phyloP scores from a whole-genome alignment of 2,888 invertebrate genomes.

The Margaritifera margaritifera region DNA sequence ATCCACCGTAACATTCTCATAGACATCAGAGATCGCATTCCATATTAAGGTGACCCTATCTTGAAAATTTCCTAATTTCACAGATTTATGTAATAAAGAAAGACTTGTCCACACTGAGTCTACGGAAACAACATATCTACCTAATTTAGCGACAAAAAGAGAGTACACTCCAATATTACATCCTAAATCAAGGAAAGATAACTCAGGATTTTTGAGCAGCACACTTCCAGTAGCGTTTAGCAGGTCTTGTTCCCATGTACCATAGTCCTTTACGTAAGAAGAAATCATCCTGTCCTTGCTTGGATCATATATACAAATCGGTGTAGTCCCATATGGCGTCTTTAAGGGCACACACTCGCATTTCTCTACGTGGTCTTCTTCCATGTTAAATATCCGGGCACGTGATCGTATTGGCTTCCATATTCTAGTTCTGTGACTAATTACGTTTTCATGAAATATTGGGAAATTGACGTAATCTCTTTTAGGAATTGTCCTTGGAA shows the following conservation, averaged over 20 bases:
- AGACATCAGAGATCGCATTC: conserved; percentile 50
- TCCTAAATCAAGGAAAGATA: conserved; percentile 45
- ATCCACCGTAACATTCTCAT: conserved; percentile 29
- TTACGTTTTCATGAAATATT: too few species aligned
- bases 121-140: conserved; percentile 39
- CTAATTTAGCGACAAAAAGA: conserved; percentile 42
- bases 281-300: conserved; percentile 47
- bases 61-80: conserved; percentile 21
- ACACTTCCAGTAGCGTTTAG: conserved; percentile 36
- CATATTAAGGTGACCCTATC: conserved; percentile 40
- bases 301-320: conserved; percentile 42
- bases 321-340: conserved; percentile 33
- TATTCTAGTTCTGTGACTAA: too few species aligned
- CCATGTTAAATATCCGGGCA: too few species aligned
- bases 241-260: conserved; percentile 51
- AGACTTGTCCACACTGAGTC: conserved; percentile 40
- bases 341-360: conserved; percentile 19
- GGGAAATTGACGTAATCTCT: too few species aligned
- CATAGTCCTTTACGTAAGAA: conserved; percentile 33
- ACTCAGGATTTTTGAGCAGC: conserved; percentile 20
- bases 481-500: too few species aligned
- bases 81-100: conserved; percentile 33
- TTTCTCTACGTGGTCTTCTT: too few species aligned
- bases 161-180: conserved; percentile 53
- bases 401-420: too few species aligned